A percentile compares a stretch with the other conserved stretches of the same genome.
Conservation (phyloP, 2,888 invertebrate species). For the Incurvaria masculella region DNA sequence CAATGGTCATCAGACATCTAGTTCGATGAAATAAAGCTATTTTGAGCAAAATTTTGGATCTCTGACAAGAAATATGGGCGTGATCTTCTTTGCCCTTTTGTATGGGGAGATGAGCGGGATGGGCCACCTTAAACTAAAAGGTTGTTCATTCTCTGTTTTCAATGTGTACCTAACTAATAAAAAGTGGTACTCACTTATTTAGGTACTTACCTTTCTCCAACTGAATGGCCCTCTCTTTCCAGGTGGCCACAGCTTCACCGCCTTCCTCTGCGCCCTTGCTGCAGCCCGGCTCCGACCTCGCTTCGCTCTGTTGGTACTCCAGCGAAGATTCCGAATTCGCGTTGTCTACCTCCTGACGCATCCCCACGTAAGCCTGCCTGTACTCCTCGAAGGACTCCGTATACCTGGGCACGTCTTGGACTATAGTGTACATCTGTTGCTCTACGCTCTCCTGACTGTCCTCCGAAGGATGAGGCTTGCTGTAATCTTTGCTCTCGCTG, state of each 20-base stretch:
- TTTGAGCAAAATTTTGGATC: no score
- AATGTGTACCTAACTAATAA: no score
- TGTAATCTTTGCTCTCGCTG: conserved; percentile 34
- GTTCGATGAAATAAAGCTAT: no score
- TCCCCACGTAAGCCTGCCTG: conserved; percentile 30
- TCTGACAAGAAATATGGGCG: no score
- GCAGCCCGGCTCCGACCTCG: conserved; percentile 19
- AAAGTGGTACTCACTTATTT: no score
- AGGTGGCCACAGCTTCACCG: conserved; percentile 32
- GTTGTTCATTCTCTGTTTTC: no score
- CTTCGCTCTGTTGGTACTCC: conserved; percentile 27
- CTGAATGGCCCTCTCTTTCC: conserved; percentile 60
- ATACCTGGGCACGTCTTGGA: conserved; percentile 22
- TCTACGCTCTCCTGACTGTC: conserved; percentile 21
- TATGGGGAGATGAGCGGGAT: no score
- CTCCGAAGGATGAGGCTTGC: conserved; percentile 32
- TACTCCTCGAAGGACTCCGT: conserved; percentile 32
- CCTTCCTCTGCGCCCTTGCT: conserved; percentile 28
- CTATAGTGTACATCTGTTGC: conserved; percentile 29
- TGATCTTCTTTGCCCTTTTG: no score
- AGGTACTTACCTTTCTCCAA: conserved; percentile 59
- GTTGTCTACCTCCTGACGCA: conserved; percentile 9
- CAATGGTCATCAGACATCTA: no score
- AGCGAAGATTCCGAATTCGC: conserved; percentile 41
- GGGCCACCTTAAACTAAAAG: no score